A percentile compares a stretch with the other conserved stretches of the same genome.
Conservation (phyloP, 2,888 invertebrate species). For the Drosophila falleni region DNA sequence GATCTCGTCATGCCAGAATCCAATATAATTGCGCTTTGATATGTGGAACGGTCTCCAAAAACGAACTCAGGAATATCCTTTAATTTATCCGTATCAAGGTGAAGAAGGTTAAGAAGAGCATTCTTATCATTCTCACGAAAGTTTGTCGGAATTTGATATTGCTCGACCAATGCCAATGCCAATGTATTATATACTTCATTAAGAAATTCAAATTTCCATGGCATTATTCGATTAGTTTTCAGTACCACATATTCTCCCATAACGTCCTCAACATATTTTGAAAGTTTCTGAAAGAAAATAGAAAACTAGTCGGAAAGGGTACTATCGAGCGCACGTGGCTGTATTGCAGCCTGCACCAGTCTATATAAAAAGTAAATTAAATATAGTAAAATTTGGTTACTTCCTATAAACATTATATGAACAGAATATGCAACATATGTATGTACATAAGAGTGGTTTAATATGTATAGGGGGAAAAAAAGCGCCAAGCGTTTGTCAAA, state of each 20-base stretch:
- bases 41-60: slow-evolving; percentile 81
- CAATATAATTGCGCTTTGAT: slow-evolving; percentile 62
- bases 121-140: slow-evolving; percentile 42
- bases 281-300: slow-evolving; percentile 64
- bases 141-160: slow-evolving; percentile 55
- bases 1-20: slow-evolving; percentile 33
- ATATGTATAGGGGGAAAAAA: too few relatives aligned
- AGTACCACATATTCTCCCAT: slow-evolving; percentile 82
- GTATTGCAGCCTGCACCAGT: too few relatives aligned
- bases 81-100: slow-evolving; percentile 66
- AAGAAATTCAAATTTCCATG: slow-evolving; percentile 83
- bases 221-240: slow-evolving; percentile 82
- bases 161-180: slow-evolving; percentile 77
- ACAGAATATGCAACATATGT: too few relatives aligned
- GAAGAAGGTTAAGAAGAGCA: slow-evolving; percentile 60
- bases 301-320: background rate
- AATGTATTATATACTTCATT: slow-evolving; percentile 83
- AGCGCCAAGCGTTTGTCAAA: too few relatives aligned
- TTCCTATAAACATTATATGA: too few relatives aligned
- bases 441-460: too few relatives aligned
- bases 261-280: slow-evolving; percentile 76
- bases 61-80: slow-evolving; percentile 69
- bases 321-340: too few relatives aligned
- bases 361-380: too few relatives aligned
- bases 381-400: too few relatives aligned